These are phyloP conservation scores for Cremastinae sp. DNA, from an alignment of 2,888 invertebrate species.

Conservation along the genomic window DNA sequence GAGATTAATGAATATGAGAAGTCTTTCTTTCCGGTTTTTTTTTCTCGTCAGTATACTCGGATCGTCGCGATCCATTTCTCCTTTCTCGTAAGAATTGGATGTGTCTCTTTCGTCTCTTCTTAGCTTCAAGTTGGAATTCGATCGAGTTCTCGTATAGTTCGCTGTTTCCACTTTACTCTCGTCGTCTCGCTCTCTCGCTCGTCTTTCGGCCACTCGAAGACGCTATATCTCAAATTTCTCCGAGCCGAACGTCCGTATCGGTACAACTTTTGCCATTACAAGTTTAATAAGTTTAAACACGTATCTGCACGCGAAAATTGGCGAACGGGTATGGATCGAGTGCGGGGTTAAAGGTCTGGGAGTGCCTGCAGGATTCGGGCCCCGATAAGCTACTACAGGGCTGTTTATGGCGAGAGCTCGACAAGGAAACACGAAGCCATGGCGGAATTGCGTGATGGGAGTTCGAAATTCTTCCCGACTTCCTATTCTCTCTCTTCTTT, in stretches of 20 bases:
- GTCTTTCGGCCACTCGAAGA: constrained; percentile 36
- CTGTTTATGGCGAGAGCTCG: constrained; percentile 33
- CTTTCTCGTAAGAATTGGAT: constrained; percentile 13
- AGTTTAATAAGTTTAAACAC: constrained; percentile 78
- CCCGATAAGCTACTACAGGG: constrained; percentile 48
- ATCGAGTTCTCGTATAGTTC: constrained; percentile 4
- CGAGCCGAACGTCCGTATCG: constrained; percentile 47
- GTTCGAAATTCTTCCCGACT: constrained; percentile 31
- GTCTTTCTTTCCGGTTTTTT: neutral
- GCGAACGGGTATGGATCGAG: constrained; percentile 47
- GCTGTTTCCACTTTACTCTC: constrained; percentile 10
- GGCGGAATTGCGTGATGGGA: constrained; percentile 16
- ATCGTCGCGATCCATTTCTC: constrained; percentile 5
- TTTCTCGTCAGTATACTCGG: neutral
- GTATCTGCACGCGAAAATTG: constrained; percentile 62
- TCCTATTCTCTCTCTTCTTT: neutral
- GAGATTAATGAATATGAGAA: too few species aligned
- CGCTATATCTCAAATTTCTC: constrained; percentile 30
- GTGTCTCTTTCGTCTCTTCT: constrained; percentile 20
- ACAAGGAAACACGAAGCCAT: constrained; percentile 21
- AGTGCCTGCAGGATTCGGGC: constrained; percentile 43
- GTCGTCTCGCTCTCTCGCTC: constrained; percentile 17
- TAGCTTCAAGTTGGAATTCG: constrained; percentile 7
- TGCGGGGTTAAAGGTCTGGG: constrained; percentile 55
- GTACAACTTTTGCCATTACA: constrained; percentile 77